These are phyloP conservation scores for Halichoeres trimaculatus DNA, from an alignment of 2,113 vertebrate genomes.

Conservation along the genomic window DNA sequence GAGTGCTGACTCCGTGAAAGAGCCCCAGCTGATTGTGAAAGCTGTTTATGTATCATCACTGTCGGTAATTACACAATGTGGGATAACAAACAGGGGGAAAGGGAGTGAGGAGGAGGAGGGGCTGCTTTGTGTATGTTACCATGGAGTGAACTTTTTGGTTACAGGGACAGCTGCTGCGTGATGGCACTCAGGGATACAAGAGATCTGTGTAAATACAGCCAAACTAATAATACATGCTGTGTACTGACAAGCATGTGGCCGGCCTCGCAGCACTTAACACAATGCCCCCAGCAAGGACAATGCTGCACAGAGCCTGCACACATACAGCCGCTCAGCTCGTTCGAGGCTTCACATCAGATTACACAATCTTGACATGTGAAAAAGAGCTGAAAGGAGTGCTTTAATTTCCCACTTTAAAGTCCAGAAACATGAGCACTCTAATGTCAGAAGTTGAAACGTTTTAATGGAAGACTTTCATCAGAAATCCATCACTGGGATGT, in stretches of 20 bases:
- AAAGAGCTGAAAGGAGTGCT: constrained; percentile 36
- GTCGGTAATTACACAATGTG: constrained; percentile 78
- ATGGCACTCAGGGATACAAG: constrained; percentile 48
- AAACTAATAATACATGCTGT: constrained; percentile 56
- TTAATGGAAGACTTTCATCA: constrained; percentile 66
- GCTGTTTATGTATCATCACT: constrained; percentile 81
- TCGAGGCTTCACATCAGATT: constrained; percentile 56
- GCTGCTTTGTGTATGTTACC: constrained; percentile 41
- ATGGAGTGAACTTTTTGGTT: constrained; percentile 45
- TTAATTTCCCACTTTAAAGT: constrained; percentile 54
- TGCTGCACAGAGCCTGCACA: constrained; percentile 22
- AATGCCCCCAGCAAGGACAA: constrained; percentile 37
- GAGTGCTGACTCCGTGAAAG: constrained; percentile 74
- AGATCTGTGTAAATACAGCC: constrained; percentile 55
- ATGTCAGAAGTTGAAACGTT: constrained; percentile 45
- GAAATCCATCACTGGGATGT: constrained; percentile 22
- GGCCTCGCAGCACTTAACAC: constrained; percentile 38
- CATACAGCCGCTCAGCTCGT: constrained; percentile 16
- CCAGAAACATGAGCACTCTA: constrained; percentile 55
- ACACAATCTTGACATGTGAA: constrained; percentile 37
- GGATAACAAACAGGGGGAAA: constrained; percentile 73
- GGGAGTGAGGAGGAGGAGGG: constrained; percentile 32
- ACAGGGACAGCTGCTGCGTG: constrained; percentile 59
- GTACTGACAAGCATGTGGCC: constrained; percentile 44
- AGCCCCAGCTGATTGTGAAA: constrained; percentile 84